Base-by-base conservation (phyloP, 2,888 invertebrate species). In the Laothoe populi region DNA sequence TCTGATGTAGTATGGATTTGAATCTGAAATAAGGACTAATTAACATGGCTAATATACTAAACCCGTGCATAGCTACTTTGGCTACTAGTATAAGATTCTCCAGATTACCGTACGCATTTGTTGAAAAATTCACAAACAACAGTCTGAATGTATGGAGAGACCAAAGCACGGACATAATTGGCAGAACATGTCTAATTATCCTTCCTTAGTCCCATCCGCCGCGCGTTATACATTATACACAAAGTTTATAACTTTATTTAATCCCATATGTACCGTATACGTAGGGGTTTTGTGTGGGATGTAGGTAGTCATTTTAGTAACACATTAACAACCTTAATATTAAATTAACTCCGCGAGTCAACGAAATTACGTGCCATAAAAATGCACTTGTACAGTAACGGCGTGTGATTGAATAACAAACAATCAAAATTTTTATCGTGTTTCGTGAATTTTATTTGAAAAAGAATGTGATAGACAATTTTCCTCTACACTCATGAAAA, bases 341-440 rank as follows among this genome's bases (percentile, higher is more conserved):
- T 19, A 53, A 53, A 53, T 53, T 19, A 35, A 53, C 53, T 35
- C 19, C 53, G 31, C 31, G 19, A 35, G 19, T 10, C 19, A 53
- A 26, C 48, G 26, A 19, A 53, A 13, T 53, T 53, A 53, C 53
- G 35, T 35, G 35, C 53, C 53, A 53, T 53, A 53, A 53, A 16
- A 53, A 35, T 35, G 53, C 53, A 53, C 19, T 21, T 19, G 53
- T 24, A 26, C 35, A 53, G 35, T 35, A 10, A 31, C 16, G 35
- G 35, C 11, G 7, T 48, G 48, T 35, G 53, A 53, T 53, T 53
- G 53, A 53, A 53, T 53, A 53, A 35, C 53, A 53, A 53, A 53
- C 53, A 53, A 21, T 53, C 0, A 53, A 16, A 11, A 31, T 35
- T 53, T 35, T 35, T 35, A 35, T 53, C 31, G 35, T 19, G 8